Conservation (phyloP, 1,140 invertebrate genomes). For the Leptoteleia sp. region DNA sequence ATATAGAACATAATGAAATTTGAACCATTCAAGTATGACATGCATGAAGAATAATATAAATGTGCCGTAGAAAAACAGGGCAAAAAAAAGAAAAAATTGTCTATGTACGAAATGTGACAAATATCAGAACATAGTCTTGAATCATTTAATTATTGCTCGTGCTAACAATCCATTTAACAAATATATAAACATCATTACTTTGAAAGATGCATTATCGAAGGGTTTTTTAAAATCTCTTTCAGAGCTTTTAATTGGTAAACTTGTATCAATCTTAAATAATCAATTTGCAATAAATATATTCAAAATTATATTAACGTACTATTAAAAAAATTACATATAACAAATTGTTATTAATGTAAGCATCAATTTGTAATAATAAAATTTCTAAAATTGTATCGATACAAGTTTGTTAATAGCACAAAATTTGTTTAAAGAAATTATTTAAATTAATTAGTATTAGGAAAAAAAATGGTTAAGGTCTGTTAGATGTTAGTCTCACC, state of each 20-base stretch:
- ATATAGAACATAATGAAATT: conserved; percentile 16
- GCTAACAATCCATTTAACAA: conserved; percentile 15
- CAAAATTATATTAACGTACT: too few species aligned
- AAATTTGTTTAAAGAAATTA: conserved; percentile 32
- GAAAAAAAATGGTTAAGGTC: conserved; percentile 76
- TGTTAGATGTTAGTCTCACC: conserved; percentile 88
- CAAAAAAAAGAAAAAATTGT: conserved; percentile 12
- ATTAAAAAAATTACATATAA: too few species aligned
- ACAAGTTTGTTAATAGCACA: conserved; percentile 9
- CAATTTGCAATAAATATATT: too few species aligned
- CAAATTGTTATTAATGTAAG: too few species aligned
- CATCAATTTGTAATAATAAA: too few species aligned
- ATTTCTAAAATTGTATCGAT: too few species aligned
- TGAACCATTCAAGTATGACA: conserved; percentile 28
- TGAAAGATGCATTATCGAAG: conserved; percentile 22
- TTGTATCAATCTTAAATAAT: background rate
- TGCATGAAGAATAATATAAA: conserved; percentile 42
- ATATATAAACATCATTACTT: conserved; percentile 6
- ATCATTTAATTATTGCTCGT: conserved; percentile 3
- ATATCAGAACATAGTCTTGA: background rate
- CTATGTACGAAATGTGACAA: conserved; percentile 1
- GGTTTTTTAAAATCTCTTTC: conserved; percentile 14
- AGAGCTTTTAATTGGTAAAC: background rate
- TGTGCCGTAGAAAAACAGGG: conserved; percentile 22
- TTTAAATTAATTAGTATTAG: conserved; percentile 71